Evolutionary conservation across 2,888 invertebrate species (phyloP).

Genomic region (Amblyteles armatorius): DNA sequence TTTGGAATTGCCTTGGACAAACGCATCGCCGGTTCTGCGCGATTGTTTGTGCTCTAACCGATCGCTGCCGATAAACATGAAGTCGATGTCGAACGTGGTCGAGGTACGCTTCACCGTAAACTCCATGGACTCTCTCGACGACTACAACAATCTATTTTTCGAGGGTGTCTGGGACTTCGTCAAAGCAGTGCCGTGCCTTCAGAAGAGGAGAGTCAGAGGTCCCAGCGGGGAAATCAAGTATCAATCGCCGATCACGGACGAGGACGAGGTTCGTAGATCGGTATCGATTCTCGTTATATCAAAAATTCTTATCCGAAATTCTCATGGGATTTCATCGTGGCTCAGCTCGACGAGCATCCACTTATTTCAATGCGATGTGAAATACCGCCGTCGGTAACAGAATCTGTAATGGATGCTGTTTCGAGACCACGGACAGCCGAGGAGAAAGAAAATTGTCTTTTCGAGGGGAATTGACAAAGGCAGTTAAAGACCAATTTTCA

Average conservation of each 20-base stretch:
- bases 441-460: no score
- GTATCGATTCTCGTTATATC: background rate
- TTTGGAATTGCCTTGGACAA: constrained; percentile 91
- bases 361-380: background rate
- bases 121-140: constrained; percentile 94
- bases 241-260: constrained; percentile 85
- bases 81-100: constrained; percentile 91
- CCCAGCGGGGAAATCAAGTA: constrained; percentile 92
- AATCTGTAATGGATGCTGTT: background rate
- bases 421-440: no score
- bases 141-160: constrained; percentile 93
- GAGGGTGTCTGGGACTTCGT: constrained; percentile 94
- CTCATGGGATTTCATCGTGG: constrained; percentile 6
- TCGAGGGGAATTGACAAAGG: no score
- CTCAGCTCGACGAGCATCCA: background rate
- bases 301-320: background rate
- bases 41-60: constrained; percentile 92
- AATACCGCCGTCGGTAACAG: background rate
- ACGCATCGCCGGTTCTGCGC: constrained; percentile 89
- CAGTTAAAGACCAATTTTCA: no score
- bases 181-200: constrained; percentile 89
- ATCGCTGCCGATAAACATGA: constrained; percentile 90
- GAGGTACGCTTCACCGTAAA: constrained; percentile 93
- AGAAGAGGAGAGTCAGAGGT: constrained; percentile 90
- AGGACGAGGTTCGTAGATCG: constrained; percentile 66